Base-by-base conservation (phyloP, 2,888 invertebrate species). In the Linnaemya tessellans region DNA sequence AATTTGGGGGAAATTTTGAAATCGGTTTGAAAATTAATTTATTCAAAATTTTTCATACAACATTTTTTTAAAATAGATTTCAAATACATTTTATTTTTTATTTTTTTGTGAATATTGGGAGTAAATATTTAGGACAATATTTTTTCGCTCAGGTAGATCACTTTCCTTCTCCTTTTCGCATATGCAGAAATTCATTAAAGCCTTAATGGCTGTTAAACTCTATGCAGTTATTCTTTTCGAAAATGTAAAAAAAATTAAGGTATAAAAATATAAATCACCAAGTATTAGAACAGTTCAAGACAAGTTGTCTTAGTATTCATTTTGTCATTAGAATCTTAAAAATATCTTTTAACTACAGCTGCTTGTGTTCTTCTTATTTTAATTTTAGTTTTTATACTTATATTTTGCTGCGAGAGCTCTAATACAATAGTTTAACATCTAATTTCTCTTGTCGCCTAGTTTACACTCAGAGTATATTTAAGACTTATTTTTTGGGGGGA, bases 391-490 rank as follows among this genome's bases (percentile, higher is more conserved):
- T 15, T 9, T 46, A 7, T 54, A 54, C 41, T 75, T 9, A 9
- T 60, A 1, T 18, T 22, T 22, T 2, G n/a, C 8, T 51, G 35
- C 3, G 25, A 51, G 25, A 54, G 20, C 43, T 13, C n/a, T 67
- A 65, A 18, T 13, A 18, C 3, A 41, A 18, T 18, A 25, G n/a
- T 70, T 49, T 41, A 54, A 11, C 10, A 49, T 22, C 25, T 58
- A 67, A 18, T 20, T 38, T n/a, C 35, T n/a, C 13, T 3, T 58
- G 25, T 46, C 46, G 13, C 1, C 18, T 18, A 60, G 74, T 74
- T 80, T 80, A 68, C 60, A 68, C 18, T 68, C 18, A 60, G 74
- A 67, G 67, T 60, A 68, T 60, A 30, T 60, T 58, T 67, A 30
- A 67, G 43, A 60, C n/a, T 67, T 73, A 46, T 46, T 56, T 67